Percentiles rank a stretch among this genome's conserved stretches.
Evolutionary conservation across 2,797 vertebrate species (phyloP).

Genomic region (Anniella stebbinsi): DNA sequence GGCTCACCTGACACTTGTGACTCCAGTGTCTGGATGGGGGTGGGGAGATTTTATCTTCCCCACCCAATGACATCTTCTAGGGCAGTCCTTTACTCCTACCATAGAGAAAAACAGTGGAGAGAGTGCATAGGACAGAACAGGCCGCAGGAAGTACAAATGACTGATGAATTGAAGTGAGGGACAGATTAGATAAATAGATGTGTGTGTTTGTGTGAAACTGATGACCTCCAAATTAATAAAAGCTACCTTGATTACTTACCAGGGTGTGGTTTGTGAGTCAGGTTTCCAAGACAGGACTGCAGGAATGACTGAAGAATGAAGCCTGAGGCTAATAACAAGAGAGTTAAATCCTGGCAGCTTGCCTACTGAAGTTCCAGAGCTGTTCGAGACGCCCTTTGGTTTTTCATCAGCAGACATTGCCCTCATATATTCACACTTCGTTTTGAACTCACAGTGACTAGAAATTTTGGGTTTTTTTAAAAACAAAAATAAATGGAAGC

Average conservation of each 20-base stretch:
- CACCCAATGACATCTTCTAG: too few species aligned
- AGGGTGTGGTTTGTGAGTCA: conserved; percentile 8
- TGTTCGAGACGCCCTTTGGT: not conserved
- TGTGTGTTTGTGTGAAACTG: not conserved
- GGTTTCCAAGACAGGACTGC: not conserved
- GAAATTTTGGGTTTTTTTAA: not conserved
- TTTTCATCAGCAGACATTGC: not conserved
- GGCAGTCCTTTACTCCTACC: too few species aligned
- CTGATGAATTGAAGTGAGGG: not conserved
- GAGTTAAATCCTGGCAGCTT: not conserved
- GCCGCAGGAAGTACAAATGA: too few species aligned
- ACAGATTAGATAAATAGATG: not conserved
- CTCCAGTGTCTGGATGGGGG: too few species aligned
- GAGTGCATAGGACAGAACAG: too few species aligned
- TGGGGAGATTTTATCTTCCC: too few species aligned
- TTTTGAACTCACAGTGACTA: not conserved
- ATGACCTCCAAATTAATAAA: not conserved
- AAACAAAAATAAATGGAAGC: too few species aligned
- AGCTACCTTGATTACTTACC: not conserved
- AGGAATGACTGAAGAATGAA: not conserved
- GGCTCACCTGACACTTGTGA: too few species aligned
- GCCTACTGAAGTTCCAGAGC: not conserved
- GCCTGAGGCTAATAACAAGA: too few species aligned
- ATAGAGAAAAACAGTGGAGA: too few species aligned
- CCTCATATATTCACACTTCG: not conserved